Evolutionary conservation across 2,113 vertebrate species (phyloP), one percentile per base, ranked within the genome.

Genomic region (Ovis canadensis): DNA sequence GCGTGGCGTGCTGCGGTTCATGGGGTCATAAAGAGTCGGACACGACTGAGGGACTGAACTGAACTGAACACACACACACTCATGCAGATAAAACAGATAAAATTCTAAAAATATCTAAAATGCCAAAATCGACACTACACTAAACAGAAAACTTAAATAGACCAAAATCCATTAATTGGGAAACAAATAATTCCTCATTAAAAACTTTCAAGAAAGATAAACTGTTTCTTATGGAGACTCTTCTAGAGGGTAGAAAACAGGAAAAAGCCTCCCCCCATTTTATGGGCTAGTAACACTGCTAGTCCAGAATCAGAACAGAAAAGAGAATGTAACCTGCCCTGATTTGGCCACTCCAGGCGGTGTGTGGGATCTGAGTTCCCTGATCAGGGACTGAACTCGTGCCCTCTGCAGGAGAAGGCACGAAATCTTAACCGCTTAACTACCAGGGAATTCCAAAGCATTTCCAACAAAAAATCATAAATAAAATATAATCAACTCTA

Each of bases 11-110:
- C 59, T 60, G 59, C 2, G 0, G 3, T 60, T 60, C 59, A 60
- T 1, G 59, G 27, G 27, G 59, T 60, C 0, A 0, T 2, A 31
- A 60, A 14, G 60, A 62, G 60, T 31, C 6, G 29, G 60, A 62
- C 29, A 62, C 6, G 3, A 31, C 29, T 62, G 1, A 62, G 60
- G 0, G 14, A 62, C 60, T 62, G 60, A 31, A 15, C 59, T 62
- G 59, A 62, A 14, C 60, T 62, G 59, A 3, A 62, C 10, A 1
- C 1, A 7, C 13, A 29, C 9, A 29, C 1, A 29, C 2, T n/a
- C 48, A 55, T 62, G 3, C 12, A 55, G 25, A 11, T 23, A 25
- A 55, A 83, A 78, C 3, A 23, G 67, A 62, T 19, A 21, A 1
- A 43, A 25, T 85, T 62, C 10, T n/a, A 31, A 31, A 84, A 60